Evolutionary conservation across 2,888 invertebrate genomes (phyloP).

Genomic region (Chalcis sispes): DNA sequence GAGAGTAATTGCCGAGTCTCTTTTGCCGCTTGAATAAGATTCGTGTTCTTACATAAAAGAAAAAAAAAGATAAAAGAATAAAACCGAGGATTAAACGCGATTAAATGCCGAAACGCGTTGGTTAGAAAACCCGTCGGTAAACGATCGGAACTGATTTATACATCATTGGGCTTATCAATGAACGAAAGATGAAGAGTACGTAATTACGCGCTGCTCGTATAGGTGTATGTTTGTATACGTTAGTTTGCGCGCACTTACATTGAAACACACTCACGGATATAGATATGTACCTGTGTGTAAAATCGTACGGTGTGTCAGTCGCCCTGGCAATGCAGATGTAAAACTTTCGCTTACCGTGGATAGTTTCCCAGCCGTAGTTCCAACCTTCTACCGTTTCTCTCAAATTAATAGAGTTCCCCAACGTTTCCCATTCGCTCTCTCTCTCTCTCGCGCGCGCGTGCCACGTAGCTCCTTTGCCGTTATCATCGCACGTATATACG

Average conservation of each 20-base stretch:
- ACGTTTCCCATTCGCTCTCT: not conserved
- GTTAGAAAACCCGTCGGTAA: not conserved
- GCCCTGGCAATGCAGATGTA: not conserved
- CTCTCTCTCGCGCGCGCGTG: too few relatives aligned
- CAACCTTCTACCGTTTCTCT: not conserved
- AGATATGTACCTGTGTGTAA: too few relatives aligned
- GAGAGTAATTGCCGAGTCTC: too few relatives aligned
- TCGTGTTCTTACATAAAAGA: not conserved
- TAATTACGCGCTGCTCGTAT: not conserved
- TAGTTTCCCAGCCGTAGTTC: not conserved
- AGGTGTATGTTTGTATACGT: not conserved
- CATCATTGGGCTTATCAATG: too few relatives aligned
- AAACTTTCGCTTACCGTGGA: not conserved
- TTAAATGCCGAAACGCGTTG: constrained; percentile 34
- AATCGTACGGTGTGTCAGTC: too few relatives aligned
- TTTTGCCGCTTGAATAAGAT: too few relatives aligned
- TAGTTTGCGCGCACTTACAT: not conserved
- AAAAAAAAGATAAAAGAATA: too few relatives aligned
- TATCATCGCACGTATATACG: too few relatives aligned
- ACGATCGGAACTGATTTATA: too few relatives aligned
- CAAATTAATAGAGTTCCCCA: constrained; percentile 20
- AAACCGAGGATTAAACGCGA: constrained; percentile 43
- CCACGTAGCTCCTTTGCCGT: too few relatives aligned
- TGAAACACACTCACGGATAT: not conserved
- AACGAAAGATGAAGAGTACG: too few relatives aligned